Evolutionary conservation across 1,140 invertebrate species (phyloP), one percentile per base, ranked within the genome.

Genomic region (Diabrotica virgifera): DNA sequence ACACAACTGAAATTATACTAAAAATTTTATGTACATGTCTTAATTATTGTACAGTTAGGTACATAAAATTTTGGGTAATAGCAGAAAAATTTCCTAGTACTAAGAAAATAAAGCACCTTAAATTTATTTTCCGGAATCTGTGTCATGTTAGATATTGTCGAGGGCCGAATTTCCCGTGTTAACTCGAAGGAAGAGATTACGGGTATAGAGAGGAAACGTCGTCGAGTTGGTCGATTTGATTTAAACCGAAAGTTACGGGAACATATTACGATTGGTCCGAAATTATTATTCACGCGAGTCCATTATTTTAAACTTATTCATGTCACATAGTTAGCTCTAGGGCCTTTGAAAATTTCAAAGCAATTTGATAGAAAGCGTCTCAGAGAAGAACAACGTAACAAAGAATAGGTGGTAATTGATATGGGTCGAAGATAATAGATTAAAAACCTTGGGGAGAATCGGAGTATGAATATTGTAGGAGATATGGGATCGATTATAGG

Each of bases 251-350:
- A 46, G 40, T 46, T 46, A n/a, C n/a, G n/a, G n/a, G 40, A 6
- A 46, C n/a, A 46, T 46, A n/a, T 46, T n/a, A 46, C 40, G 40
- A 46, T 46, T 46, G 40, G 40, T 46, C n/a, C 40, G 40, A 46
- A 24, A 46, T 46, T 46, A 46, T 46, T 46, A 46, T 46, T 46
- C 40, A 46, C 40, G n/a, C 4, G 40, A n/a, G 40, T 46, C 40
- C n/a, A 46, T 46, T 46, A 46, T 46, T 46, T 46, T 46, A 46
- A n/a, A 46, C 40, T 46, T 46, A 46, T 6, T 46, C 40, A 46
- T 46, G 40, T 46, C 40, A 46, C 40, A 46, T 46, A 10, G 40
- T n/a, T 46, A n/a, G n/a, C 40, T n/a, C 8, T 46, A 46, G 5
- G 40, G 40, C n/a, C 40, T 46, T 46, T 46, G 8, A 46, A 46